Conservation (phyloP, 2,113 vertebrate genomes). For the Aspidoscelis tigris region DNA sequence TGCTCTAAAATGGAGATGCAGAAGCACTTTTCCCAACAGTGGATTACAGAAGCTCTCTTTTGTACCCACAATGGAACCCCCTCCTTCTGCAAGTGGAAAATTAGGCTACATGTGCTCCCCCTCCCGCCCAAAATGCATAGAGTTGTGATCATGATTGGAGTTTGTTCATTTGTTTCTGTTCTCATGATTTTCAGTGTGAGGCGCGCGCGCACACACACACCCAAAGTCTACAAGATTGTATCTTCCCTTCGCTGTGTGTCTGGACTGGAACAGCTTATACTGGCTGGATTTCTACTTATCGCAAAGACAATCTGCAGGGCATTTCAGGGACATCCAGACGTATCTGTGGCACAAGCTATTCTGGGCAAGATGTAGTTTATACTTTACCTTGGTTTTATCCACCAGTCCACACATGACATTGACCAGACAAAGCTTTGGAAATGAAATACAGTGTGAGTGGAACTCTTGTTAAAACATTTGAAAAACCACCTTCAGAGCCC, state of each 20-base stretch:
- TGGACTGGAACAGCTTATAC: not conserved
- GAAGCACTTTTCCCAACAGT: too few species aligned
- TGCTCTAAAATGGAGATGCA: too few species aligned
- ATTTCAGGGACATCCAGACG: not conserved
- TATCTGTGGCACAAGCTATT: not conserved
- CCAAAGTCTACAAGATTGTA: too few species aligned
- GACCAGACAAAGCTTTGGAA: not conserved
- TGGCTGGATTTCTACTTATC: not conserved
- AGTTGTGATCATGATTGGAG: too few species aligned
- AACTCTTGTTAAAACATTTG: not conserved
- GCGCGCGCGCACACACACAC: too few species aligned
- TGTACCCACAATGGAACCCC: too few species aligned
- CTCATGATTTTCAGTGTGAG: too few species aligned
- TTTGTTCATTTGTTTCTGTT: too few species aligned
- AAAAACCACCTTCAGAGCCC: not conserved
- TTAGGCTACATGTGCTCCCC: too few species aligned
- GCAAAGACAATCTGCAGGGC: not conserved
- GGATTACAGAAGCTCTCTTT: too few species aligned
- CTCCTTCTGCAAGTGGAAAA: too few species aligned
- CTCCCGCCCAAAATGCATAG: too few species aligned
- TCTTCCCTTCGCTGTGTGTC: not conserved
- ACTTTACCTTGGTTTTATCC: not conserved
- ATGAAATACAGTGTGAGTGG: not conserved
- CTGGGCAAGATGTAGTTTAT: not conserved
- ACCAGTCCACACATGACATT: not conserved